phyloP scores from a whole-genome alignment of 2,888 invertebrate species.

The Amblyjoppa fuscipennis region DNA sequence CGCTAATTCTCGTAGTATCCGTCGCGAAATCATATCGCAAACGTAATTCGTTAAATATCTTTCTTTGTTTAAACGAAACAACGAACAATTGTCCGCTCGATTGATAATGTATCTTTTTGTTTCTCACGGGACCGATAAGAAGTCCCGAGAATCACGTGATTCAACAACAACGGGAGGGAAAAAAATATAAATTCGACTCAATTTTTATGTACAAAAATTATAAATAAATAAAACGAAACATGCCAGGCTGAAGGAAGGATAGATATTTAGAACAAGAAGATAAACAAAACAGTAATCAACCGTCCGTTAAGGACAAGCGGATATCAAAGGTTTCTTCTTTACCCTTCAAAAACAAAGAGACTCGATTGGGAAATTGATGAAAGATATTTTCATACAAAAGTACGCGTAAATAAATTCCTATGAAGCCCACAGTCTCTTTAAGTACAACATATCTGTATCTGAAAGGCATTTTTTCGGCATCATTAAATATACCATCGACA shows the following conservation, averaged over 20 bases:
- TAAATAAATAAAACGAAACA: constrained; percentile 79
- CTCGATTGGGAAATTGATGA: not conserved
- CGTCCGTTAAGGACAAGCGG: not conserved
- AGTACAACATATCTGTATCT: constrained; percentile 82
- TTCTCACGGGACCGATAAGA: constrained; percentile 3
- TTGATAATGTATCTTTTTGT: constrained; percentile 7
- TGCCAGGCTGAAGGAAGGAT: constrained; percentile 70
- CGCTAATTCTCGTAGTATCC: constrained; percentile 48
- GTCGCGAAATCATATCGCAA: constrained; percentile 20
- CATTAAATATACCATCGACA: not conserved
- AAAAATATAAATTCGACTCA: constrained; percentile 71
- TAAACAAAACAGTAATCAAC: constrained; percentile 16
- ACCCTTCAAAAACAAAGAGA: constrained; percentile 15
- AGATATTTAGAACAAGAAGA: constrained; percentile 22
- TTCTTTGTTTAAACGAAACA: constrained; percentile 29
- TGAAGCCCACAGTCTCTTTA: constrained; percentile 80
- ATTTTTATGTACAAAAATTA: constrained; percentile 78
- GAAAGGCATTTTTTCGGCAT: constrained; percentile 72
- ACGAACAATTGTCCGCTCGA: constrained; percentile 9
- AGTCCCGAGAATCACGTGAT: constrained; percentile 2
- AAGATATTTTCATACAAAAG: constrained; percentile 57
- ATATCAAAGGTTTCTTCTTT: not conserved
- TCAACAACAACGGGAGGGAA: constrained; percentile 38
- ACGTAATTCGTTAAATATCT: constrained; percentile 11
- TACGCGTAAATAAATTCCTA: constrained; percentile 71